Evolutionary conservation across 2,888 invertebrate genomes (phyloP).

Genomic region (Eilema depressum): DNA sequence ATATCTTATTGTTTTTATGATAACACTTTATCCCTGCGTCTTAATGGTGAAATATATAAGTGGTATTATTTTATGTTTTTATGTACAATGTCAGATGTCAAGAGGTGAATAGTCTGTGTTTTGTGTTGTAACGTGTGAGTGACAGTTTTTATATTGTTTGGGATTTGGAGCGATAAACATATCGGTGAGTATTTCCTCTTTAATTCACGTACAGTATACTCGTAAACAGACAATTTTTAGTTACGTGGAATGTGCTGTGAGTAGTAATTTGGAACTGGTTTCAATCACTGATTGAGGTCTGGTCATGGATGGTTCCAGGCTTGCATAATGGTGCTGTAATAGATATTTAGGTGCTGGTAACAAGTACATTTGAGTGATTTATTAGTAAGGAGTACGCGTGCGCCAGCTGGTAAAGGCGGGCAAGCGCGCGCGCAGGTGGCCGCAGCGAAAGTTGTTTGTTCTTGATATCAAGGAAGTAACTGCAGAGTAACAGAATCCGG

Average conservation of each 20-base stretch:
- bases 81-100: slow-evolving; percentile 84
- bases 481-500: slow-evolving; percentile 59
- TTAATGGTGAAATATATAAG: slow-evolving; percentile 74
- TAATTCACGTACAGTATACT: slow-evolving; percentile 50
- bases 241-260: slow-evolving; percentile 53
- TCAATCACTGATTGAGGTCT: slow-evolving; percentile 47
- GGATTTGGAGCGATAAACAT: slow-evolving; percentile 83
- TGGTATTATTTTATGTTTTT: slow-evolving; percentile 66
- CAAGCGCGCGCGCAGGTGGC: slow-evolving; percentile 51
- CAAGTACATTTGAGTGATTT: slow-evolving; percentile 34
- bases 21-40: slow-evolving; percentile 71
- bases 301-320: slow-evolving; percentile 49
- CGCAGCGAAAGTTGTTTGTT: slow-evolving; percentile 83
- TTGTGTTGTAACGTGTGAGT: slow-evolving; percentile 82
- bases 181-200: slow-evolving; percentile 80
- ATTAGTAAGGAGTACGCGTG: slow-evolving; percentile 51
- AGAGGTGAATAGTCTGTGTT: slow-evolving; percentile 84
- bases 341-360: slow-evolving; percentile 48
- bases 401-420: slow-evolving; percentile 50
- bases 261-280: slow-evolving; percentile 38
- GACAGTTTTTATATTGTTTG: slow-evolving; percentile 84
- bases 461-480: slow-evolving; percentile 79
- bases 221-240: slow-evolving; percentile 47
- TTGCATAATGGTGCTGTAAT: slow-evolving; percentile 68
- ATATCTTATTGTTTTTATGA: slow-evolving; percentile 82